Base-by-base conservation (phyloP, 2,113 vertebrate genomes). In the Danionella cerebrum region DNA sequence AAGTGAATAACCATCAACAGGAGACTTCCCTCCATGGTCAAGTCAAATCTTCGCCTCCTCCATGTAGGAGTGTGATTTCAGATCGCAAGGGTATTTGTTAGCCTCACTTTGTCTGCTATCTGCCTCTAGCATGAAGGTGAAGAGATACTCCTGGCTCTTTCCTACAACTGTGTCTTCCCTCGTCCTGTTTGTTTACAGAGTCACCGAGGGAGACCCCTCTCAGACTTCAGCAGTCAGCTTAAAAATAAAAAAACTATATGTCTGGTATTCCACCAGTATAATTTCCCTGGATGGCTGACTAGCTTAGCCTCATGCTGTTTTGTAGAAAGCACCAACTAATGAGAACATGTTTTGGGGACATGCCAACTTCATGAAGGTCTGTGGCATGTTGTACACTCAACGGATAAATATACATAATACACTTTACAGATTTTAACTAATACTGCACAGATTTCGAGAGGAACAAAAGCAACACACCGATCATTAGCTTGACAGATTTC, bases 201-300 rank as follows among this genome's bases (percentile, higher is more conserved):
- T 22, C 72, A 54, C 72, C 22, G 48, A 52, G 63, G 73, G 58
- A 75, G 71, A 51, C 19, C 57, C 25, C 54, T 45, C 64, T 67
- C 52, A 50, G 50, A 55, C 70, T 65, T 75, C 52, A 75, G 73
- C 73, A 71, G 57, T 67, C 42, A 47, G 67, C 29, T 64, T 48
- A 48, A 64, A 64, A 64, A 70, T 59, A 74, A 69, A 74, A 53
- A 74, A 74, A 66, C 52, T 29, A 22, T 9, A 36, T 51, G 12
- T 50, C 60, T 66, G 55, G 48, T 54, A 55, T 64, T 64, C 69
- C 54, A 75, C 67, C 42, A 67, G 69, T 63, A 33, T 75, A 71
- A 75, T 75, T 75, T 71, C 73, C 73, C 69, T 64, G 64, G 69
- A 52, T 65, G 67, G 57, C 33, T n/a, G 39, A 57, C 73, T 57